Base-by-base conservation (phyloP, 1,140 invertebrate genomes). In the Melitaea cinxia region DNA sequence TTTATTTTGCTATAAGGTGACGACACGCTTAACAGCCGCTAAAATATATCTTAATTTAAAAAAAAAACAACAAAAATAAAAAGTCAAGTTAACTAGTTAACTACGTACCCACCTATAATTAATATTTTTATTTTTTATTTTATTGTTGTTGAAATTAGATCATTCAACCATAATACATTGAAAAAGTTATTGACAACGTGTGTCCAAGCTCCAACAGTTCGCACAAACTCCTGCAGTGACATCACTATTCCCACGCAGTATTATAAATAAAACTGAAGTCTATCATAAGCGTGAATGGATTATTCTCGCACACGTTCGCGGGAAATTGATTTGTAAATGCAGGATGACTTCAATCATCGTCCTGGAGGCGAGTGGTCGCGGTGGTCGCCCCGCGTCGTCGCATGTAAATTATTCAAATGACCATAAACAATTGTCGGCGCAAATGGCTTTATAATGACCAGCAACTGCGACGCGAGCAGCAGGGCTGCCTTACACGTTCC, bases 391-490 rank as follows among this genome's bases (percentile, higher is more conserved):
- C 30, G 35, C 47, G 58, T 53, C 58, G 17, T n/a, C 73, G 54
- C 65, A 73, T 70, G 68, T 69, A 73, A 75, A 78, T 75, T 70
- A 75, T 73, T 73, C 66, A 73, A 78, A 73, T 75, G 58, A 54
- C 70, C 70, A 59, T 73, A 75, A 73, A 75, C 70, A 73, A 69
- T 71, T 59, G 60, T 45, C 66, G 33, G 33, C 47, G 60, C 70
- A 70, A 70, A 80, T 80, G 73, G 57, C 52, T 73, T 80, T 80
- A 77, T 80, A 80, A 77, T 77, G 70, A 37, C 45, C 57, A 24
- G 57, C 59, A 53, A 62, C 54, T 26, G 52, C 30, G 59, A 30
- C 65, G 69, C 65, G 70, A 70, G 68, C 49, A 4, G 47, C 47
- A 61, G 59, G 59, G 59, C 23, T 61, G 59, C 19, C 15, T 4